These are phyloP conservation scores for Ernsta delagoae DNA, from an alignment of 2,888 invertebrate genomes.

Conservation along the genomic window DNA sequence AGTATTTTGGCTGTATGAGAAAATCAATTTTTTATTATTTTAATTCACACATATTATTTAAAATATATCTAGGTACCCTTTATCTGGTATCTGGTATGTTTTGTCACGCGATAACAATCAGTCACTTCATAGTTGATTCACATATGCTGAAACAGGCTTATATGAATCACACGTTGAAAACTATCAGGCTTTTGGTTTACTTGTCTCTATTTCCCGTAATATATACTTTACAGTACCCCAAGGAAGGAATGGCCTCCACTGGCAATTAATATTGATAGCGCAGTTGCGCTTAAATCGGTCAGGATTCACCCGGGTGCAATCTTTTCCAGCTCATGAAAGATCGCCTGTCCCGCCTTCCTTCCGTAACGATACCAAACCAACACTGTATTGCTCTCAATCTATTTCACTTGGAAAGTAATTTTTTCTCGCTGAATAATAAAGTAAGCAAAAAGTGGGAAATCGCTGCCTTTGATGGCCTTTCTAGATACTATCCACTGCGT, in stretches of 20 bases:
- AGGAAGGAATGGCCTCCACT: not conserved
- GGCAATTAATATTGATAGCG: not conserved
- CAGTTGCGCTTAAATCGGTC: conserved; percentile 6
- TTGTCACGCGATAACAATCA: too few species aligned
- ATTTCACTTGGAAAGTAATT: conserved; percentile 6
- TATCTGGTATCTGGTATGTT: too few species aligned
- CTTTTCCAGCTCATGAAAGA: conserved; percentile 12
- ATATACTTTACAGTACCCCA: not conserved
- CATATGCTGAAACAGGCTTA: too few species aligned
- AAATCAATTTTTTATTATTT: too few species aligned
- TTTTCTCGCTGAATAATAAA: not conserved
- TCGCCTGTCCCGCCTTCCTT: conserved; percentile 4
- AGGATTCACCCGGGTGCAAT: conserved; percentile 24
- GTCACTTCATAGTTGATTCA: too few species aligned
- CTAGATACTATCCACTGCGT: too few species aligned
- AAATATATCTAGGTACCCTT: too few species aligned
- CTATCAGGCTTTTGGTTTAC: too few species aligned
- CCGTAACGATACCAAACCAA: conserved; percentile 16
- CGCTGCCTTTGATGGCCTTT: not conserved
- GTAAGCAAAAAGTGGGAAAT: not conserved
- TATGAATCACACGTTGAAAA: too few species aligned
- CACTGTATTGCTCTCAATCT: conserved; percentile 3
- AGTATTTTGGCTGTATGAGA: too few species aligned
- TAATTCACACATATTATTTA: too few species aligned
- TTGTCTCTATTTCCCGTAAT: too few species aligned